Evolutionary conservation across 92 coral and sea anemone genomes (phyloP).

Genomic region (Parazoanthus atlanticus): DNA sequence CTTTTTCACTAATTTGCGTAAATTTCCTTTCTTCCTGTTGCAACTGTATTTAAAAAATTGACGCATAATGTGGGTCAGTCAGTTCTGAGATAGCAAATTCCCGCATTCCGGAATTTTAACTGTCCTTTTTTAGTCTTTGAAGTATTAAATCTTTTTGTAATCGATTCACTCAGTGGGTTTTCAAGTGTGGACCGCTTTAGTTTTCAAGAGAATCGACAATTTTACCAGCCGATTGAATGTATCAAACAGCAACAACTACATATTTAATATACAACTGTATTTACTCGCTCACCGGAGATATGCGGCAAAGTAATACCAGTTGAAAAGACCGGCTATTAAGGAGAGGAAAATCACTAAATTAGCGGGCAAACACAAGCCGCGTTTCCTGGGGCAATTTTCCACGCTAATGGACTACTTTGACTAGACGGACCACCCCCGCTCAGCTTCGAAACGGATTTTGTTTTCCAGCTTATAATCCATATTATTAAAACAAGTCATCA

Average conservation of each 20-base stretch:
- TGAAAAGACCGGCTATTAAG: slow-evolving; percentile 46
- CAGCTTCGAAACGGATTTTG: not conserved
- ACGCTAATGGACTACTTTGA: slow-evolving; percentile 41
- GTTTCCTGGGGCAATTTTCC: slow-evolving; percentile 32
- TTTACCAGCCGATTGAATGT: not conserved
- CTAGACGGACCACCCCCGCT: slow-evolving; percentile 38
- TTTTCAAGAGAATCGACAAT: not conserved
- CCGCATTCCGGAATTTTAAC: not conserved
- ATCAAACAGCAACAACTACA: not conserved
- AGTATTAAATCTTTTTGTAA: not conserved
- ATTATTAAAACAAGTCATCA: not conserved
- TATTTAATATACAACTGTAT: not conserved
- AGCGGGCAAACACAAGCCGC: slow-evolving; percentile 26
- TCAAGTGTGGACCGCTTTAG: not conserved
- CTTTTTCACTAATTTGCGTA: not conserved
- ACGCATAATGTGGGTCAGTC: not conserved
- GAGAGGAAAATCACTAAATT: slow-evolving; percentile 33
- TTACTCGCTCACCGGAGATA: slow-evolving; percentile 39
- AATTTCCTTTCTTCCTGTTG: not conserved
- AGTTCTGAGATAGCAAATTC: not conserved
- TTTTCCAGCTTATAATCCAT: not conserved
- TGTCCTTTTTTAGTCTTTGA: no score
- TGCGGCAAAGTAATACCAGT: slow-evolving; percentile 39
- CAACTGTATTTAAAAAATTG: not conserved
- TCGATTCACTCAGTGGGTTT: not conserved